phyloP scores from a whole-genome alignment of 2,113 vertebrate genomes.

The Calcarius ornatus region DNA sequence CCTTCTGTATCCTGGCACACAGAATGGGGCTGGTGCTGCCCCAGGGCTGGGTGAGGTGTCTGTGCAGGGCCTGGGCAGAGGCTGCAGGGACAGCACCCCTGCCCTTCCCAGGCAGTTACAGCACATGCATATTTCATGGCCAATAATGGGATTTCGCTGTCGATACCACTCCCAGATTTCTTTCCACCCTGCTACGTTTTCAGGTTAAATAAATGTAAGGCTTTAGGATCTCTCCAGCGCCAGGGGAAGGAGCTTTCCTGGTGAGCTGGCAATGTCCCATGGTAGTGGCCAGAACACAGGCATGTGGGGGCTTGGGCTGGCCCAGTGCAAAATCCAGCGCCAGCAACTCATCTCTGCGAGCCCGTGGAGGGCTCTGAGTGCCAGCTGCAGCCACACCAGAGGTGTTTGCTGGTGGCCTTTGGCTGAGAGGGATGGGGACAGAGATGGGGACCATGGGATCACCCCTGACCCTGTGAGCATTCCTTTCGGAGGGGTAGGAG shows the following conservation, averaged over 20 bases:
- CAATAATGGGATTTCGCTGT: conserved; percentile 48
- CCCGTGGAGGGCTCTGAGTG: fast-evolving
- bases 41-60: neutral
- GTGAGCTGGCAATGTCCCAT: fast-evolving
- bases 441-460: neutral
- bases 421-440: neutral
- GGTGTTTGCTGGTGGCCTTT: neutral
- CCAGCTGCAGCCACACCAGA: neutral
- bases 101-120: neutral
- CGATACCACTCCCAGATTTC: neutral
- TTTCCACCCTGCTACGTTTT: conserved; percentile 16
- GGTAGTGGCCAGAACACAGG: neutral
- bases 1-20: neutral
- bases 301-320: fast-evolving
- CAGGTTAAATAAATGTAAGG: conserved; percentile 36
- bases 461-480: neutral
- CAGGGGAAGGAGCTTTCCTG: neutral
- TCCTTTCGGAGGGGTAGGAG: neutral
- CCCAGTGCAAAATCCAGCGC: neutral
- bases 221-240: neutral
- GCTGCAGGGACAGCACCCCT: neutral
- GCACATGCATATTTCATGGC: conserved; percentile 47
- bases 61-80: neutral
- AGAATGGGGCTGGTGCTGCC: neutral
- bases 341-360: fast-evolving